phyloP scores from a whole-genome alignment of 37 sponge, comb jelly and placozoan species.

The Haliclona indistincta region DNA sequence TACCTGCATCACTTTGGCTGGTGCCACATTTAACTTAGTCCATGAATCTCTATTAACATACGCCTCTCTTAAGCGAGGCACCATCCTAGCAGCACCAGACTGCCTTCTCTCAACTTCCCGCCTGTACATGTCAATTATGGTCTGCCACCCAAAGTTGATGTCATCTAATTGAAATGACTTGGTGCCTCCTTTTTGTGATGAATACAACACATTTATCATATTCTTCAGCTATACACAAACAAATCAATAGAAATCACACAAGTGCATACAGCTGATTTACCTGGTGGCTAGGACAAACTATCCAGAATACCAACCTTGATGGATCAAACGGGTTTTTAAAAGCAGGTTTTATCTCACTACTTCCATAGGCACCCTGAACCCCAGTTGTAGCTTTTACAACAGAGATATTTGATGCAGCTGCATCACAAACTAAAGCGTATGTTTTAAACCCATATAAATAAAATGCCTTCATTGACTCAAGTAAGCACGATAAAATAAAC shows the following conservation, averaged over 20 bases:
- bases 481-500: conserved; percentile 21
- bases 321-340: conserved; percentile 28
- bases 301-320: conserved; percentile 8
- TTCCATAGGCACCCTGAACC: conserved; percentile 22
- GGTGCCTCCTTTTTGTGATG: conserved; percentile 26
- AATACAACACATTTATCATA: conserved; percentile 25
- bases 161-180: conserved; percentile 16
- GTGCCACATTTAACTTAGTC: conserved; percentile 36
- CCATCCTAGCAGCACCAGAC: background rate
- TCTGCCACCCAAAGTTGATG: conserved; percentile 29
- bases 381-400: conserved; percentile 15
- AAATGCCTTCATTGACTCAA: conserved; percentile 19
- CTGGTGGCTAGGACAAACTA: conserved; percentile 39
- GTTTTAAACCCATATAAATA: conserved; percentile 30
- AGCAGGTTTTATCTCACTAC: background rate
- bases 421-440: conserved; percentile 28
- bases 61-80: conserved; percentile 9
- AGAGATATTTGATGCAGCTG: conserved; percentile 25
- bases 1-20: conserved; percentile 56
- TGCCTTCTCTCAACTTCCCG: conserved; percentile 13
- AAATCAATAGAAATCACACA: background rate
- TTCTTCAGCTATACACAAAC: conserved; percentile 35
- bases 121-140: conserved; percentile 18
- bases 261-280: background rate
- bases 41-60: conserved; percentile 27